These are phyloP conservation scores for Prosopocoilus inquinatus DNA, from an alignment of 2,888 invertebrate species.

Conservation along the genomic window DNA sequence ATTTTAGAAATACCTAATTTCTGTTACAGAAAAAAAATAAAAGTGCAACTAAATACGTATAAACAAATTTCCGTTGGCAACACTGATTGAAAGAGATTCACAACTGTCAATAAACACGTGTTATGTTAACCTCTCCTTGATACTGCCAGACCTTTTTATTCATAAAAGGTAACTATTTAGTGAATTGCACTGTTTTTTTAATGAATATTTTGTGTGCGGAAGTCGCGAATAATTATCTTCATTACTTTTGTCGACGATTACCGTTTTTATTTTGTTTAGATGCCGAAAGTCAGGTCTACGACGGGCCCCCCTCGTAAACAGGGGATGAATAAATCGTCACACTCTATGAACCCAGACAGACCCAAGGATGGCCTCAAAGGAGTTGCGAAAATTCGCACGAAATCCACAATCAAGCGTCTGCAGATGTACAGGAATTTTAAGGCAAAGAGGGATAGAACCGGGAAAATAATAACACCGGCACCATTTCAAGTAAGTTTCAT, in stretches of 20 bases:
- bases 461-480: slow-evolving; percentile 91
- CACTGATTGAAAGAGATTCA: no score
- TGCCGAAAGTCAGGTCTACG: slow-evolving; percentile 75
- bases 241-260: no score
- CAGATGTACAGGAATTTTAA: slow-evolving; percentile 99
- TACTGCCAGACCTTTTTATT: no score
- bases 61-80: no score
- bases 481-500: slow-evolving; percentile 74
- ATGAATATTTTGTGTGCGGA: no score
- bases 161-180: no score
- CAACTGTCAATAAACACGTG: slow-evolving; percentile 6
- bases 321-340: slow-evolving; percentile 81
- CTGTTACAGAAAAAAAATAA: no score
- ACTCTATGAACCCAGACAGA: slow-evolving; percentile 95
- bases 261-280: slow-evolving; percentile 38
- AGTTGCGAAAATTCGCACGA: slow-evolving; percentile 81
- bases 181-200: no score
- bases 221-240: no score
- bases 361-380: slow-evolving; percentile 76
- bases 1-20: no score
- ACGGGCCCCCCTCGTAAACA: slow-evolving; percentile 77
- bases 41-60: no score
- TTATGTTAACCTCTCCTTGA: neutral
- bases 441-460: slow-evolving; percentile 83
- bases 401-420: slow-evolving; percentile 91